phyloP scores from a whole-genome alignment of 2,888 invertebrate genomes.

The Agrochola lota region DNA sequence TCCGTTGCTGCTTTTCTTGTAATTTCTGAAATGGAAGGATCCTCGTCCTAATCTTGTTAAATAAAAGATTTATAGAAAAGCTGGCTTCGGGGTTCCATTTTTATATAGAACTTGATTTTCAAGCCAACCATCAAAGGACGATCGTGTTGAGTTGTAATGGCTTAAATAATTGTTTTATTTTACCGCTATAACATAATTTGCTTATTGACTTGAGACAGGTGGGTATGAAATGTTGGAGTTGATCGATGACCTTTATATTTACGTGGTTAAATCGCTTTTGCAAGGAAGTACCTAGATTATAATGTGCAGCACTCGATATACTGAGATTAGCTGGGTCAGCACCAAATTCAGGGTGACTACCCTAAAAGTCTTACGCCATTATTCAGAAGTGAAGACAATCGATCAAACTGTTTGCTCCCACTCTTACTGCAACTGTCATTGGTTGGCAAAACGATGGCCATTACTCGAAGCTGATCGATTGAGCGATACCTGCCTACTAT shows the following conservation, averaged over 20 bases:
- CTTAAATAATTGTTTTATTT: not conserved
- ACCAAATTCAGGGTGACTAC: not conserved
- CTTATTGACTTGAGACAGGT: too few relatives aligned
- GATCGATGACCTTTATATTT: not conserved
- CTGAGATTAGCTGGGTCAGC: not conserved
- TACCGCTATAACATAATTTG: not conserved
- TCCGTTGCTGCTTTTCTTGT: not conserved
- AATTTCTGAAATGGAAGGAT: slow-evolving; percentile 16
- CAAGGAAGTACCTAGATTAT: not conserved
- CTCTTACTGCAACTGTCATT: slow-evolving; percentile 15
- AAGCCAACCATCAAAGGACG: too few relatives aligned
- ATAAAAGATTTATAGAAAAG: slow-evolving; percentile 1
- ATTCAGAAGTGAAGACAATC: slow-evolving; percentile 12
- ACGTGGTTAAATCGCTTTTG: not conserved
- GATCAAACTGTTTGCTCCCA: slow-evolving; percentile 23
- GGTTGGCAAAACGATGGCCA: slow-evolving; percentile 28
- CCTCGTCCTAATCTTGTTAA: not conserved
- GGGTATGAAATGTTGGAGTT: not conserved
- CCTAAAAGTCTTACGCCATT: too few relatives aligned
- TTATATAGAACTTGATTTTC: not conserved
- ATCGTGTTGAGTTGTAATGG: too few relatives aligned
- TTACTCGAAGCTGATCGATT: slow-evolving; percentile 42
- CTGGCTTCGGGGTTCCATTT: not conserved
- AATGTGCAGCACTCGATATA: too few relatives aligned
- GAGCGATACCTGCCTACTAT: slow-evolving; percentile 33